Percentiles rank a stretch among this genome's conserved stretches.
Conservation (phyloP, 2,797 vertebrate species). For the Rachycentron canadum region DNA sequence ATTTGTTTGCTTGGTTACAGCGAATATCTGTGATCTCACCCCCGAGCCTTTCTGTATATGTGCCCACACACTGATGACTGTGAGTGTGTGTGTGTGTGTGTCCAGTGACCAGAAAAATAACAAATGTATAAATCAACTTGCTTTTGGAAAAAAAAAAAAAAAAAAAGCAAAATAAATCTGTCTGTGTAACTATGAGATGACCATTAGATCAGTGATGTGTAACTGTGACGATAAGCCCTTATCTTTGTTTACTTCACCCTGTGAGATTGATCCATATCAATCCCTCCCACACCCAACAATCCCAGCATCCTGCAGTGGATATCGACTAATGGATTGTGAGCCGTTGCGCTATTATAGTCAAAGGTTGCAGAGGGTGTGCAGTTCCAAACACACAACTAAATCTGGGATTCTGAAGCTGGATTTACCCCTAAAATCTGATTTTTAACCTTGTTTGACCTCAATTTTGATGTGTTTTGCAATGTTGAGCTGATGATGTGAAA, state of each 20-base stretch:
- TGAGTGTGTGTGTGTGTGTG: not conserved
- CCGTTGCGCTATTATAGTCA: constrained; percentile 35
- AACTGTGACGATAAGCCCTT: constrained; percentile 58
- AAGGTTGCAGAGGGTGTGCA: constrained; percentile 37
- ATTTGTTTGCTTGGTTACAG: constrained; percentile 12
- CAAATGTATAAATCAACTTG: constrained; percentile 16
- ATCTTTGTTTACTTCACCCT: constrained; percentile 69
- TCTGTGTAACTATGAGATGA: constrained; percentile 47
- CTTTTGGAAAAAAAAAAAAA: not conserved
- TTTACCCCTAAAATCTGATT: constrained; percentile 56
- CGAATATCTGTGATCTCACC: constrained; percentile 3
- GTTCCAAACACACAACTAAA: constrained; percentile 43
- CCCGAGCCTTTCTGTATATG: constrained; percentile 2
- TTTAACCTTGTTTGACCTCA: constrained; percentile 60
- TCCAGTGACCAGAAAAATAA: not conserved
- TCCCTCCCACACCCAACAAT: constrained; percentile 56
- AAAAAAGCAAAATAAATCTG: not conserved
- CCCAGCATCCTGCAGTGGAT: constrained; percentile 49
- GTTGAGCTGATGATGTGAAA: constrained; percentile 51
- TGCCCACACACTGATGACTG: not conserved
- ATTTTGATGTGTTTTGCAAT: constrained; percentile 58
- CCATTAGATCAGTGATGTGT: constrained; percentile 52
- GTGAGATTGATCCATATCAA: constrained; percentile 68
- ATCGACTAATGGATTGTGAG: constrained; percentile 59
- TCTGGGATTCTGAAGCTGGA: constrained; percentile 51